These are phyloP conservation scores for Fregata magnificens DNA, from an alignment of 2,113 vertebrate genomes.

Conservation along the genomic window DNA sequence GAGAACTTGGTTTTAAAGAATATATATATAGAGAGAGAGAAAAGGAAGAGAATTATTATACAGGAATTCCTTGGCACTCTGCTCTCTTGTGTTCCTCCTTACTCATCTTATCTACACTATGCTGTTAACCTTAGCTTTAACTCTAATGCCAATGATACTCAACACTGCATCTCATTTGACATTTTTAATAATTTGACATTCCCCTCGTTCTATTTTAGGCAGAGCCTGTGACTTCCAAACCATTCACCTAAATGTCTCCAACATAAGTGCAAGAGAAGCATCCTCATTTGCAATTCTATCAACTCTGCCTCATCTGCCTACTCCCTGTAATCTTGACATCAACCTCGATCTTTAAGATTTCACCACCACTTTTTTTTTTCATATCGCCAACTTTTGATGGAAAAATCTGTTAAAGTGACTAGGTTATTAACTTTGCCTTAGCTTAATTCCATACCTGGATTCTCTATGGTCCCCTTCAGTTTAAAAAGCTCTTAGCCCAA, in stretches of 20 bases:
- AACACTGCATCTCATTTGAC: not conserved
- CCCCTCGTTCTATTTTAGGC: not conserved
- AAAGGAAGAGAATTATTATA: not conserved
- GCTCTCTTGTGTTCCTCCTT: not conserved
- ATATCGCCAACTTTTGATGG: not conserved
- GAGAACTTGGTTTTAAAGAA: not conserved
- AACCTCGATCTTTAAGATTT: not conserved
- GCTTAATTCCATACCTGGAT: not conserved
- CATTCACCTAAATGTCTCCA: not conserved
- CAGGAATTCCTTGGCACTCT: not conserved
- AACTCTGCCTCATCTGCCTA: not conserved
- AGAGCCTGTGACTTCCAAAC: not conserved
- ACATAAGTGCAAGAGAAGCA: not conserved
- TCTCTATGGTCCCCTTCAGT: not conserved
- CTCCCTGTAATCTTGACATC: not conserved
- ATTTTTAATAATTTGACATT: not conserved
- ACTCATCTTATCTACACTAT: not conserved
- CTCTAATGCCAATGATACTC: not conserved
- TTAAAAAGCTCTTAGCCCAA: not conserved
- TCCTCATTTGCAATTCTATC: not conserved
- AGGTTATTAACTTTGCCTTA: not conserved
- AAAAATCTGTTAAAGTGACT: not conserved
- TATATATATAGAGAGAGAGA: not conserved
- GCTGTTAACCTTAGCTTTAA: not conserved
- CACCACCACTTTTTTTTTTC: not conserved